A percentile compares a stretch with the other conserved stretches of the same genome.
Evolutionary conservation across 2,888 invertebrate species (phyloP).

Genomic region (Liposcelis brunnea): DNA sequence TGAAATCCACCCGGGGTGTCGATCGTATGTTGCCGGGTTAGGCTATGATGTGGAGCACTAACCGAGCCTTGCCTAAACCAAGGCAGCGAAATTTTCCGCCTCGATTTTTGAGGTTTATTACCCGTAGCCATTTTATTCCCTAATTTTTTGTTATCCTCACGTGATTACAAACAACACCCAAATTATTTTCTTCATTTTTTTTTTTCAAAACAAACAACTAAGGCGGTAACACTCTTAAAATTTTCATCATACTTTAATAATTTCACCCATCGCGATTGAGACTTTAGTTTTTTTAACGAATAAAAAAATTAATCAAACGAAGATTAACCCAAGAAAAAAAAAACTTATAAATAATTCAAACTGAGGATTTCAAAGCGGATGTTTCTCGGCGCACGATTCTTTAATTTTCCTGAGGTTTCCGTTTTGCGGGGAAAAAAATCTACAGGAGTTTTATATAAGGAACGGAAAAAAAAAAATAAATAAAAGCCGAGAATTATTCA

Average conservation of each 20-base stretch:
- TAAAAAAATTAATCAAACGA: conserved; percentile 8
- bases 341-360: not conserved
- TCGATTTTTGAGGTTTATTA: conserved; percentile 42
- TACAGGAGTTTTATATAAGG: too few relatives aligned
- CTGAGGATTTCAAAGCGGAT: too few relatives aligned
- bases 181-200: conserved; percentile 84
- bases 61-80: conserved; percentile 77
- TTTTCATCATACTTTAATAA: not conserved
- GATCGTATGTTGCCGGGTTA: conserved; percentile 76
- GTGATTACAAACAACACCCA: conserved; percentile 34
- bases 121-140: conserved; percentile 1
- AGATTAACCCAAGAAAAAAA: conserved; percentile 1
- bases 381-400: too few relatives aligned
- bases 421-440: too few relatives aligned
- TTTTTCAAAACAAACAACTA: conserved; percentile 30
- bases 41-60: conserved; percentile 49
- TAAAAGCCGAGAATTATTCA: too few relatives aligned
- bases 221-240: not conserved
- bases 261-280: too few relatives aligned
- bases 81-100: conserved; percentile 69
- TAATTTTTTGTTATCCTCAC: too few relatives aligned
- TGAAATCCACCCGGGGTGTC: conserved; percentile 77
- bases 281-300: conserved; percentile 8
- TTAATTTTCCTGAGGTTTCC: too few relatives aligned
- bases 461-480: too few relatives aligned